phyloP scores from a whole-genome alignment of 92 coral and sea anemone species.

The Zoanthus gigantus region DNA sequence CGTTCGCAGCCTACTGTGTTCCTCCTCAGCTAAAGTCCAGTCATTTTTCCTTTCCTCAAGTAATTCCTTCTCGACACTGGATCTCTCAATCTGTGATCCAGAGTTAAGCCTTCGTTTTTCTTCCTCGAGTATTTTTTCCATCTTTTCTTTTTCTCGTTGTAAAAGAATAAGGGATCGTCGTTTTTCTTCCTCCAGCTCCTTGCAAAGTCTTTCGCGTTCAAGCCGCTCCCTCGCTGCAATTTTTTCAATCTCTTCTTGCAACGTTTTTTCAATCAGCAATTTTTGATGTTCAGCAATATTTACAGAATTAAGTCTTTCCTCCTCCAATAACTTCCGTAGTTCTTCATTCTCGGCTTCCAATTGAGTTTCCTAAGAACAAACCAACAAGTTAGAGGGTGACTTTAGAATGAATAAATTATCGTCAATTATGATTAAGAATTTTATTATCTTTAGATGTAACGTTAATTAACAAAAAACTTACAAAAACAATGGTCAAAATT shows the following conservation, averaged over 20 bases:
- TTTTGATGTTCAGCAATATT: conserved; percentile 64
- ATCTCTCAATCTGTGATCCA: conserved; percentile 56
- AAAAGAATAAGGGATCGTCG: conserved; percentile 66
- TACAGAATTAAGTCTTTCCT: conserved; percentile 67
- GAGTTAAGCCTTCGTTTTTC: conserved; percentile 52
- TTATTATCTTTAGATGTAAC: too few relatives aligned
- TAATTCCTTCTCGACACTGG: conserved; percentile 66
- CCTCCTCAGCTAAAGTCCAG: conserved; percentile 45
- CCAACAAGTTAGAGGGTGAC: background rate
- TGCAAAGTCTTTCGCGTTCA: conserved; percentile 63
- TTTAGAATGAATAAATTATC: background rate
- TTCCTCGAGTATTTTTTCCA: conserved; percentile 68
- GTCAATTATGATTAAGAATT: too few relatives aligned
- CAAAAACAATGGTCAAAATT: too few relatives aligned
- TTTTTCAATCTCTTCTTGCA: conserved; percentile 61
- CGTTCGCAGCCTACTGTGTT: conserved; percentile 42
- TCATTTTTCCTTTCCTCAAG: conserved; percentile 60
- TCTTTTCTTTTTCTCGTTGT: conserved; percentile 67
- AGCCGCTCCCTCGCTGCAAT: conserved; percentile 59
- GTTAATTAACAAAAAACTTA: too few relatives aligned
- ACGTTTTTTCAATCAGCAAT: conserved; percentile 63
- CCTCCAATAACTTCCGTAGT: conserved; percentile 66
- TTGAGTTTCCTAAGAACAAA: conserved; percentile 56
- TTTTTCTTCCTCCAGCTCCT: conserved; percentile 77
- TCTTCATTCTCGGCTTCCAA: conserved; percentile 70